phyloP scores from a whole-genome alignment of 2,888 invertebrate species.

The Elegia similella region DNA sequence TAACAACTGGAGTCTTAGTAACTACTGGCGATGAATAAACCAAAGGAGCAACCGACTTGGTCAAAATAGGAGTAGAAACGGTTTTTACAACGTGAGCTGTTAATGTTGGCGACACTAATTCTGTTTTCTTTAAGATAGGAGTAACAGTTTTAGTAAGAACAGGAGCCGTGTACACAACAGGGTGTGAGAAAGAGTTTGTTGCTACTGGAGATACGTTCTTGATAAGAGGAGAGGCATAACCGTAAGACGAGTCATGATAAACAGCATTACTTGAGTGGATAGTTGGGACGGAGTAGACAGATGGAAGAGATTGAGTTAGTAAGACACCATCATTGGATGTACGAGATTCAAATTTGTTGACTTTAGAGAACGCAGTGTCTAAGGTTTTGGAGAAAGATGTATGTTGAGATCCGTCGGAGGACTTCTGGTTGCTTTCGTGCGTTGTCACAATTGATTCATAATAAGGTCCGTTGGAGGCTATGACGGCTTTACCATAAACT shows the following conservation, averaged over 20 bases:
- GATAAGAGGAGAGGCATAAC: neutral
- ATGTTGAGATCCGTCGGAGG: conserved; percentile 31
- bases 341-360: conserved; percentile 32
- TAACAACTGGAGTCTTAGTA: conserved; percentile 21
- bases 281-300: conserved; percentile 14
- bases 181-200: conserved; percentile 24
- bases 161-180: neutral
- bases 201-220: conserved; percentile 24
- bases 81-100: conserved; percentile 3
- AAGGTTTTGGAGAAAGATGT: conserved; percentile 31
- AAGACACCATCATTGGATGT: conserved; percentile 24
- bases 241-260: conserved; percentile 1
- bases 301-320: conserved; percentile 26
- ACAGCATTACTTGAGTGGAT: neutral
- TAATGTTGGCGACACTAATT: conserved; percentile 1
- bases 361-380: conserved; percentile 29
- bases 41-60: neutral
- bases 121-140: conserved; percentile 26
- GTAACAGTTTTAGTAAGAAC: conserved; percentile 22
- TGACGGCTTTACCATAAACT: neutral
- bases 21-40: conserved; percentile 17
- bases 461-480: conserved; percentile 29
- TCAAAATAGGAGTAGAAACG: neutral
- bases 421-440: conserved; percentile 32
- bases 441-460: conserved; percentile 35